phyloP scores from a whole-genome alignment of 2,113 vertebrate species.

The Trochalopteron elliotii region DNA sequence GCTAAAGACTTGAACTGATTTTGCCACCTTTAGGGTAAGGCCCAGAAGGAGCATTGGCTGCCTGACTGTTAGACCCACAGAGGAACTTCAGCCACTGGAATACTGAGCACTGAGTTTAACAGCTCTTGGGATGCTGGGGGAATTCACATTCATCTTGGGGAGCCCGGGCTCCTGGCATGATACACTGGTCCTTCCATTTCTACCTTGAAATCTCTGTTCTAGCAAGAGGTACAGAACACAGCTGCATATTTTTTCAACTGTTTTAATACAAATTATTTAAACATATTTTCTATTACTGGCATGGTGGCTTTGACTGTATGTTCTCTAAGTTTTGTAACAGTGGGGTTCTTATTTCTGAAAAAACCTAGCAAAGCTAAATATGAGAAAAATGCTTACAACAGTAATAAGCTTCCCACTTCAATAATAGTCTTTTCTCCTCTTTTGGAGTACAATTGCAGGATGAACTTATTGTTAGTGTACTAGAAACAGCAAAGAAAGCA shows the following conservation, averaged over 20 bases:
- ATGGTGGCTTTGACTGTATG: background rate
- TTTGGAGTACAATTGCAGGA: background rate
- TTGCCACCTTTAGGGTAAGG: background rate
- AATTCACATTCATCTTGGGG: background rate
- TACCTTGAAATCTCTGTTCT: background rate
- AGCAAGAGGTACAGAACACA: background rate
- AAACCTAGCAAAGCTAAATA: background rate
- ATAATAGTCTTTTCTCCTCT: background rate
- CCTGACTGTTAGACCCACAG: background rate
- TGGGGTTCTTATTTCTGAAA: background rate
- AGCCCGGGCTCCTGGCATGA: rapidly evolving
- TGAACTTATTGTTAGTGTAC: background rate
- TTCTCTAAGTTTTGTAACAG: background rate
- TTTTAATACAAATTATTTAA: background rate
- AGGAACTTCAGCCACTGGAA: background rate
- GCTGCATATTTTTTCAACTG: background rate
- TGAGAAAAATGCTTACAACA: background rate
- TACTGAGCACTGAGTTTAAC: background rate
- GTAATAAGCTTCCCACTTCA: background rate
- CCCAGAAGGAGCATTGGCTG: background rate
- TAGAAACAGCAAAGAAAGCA: background rate
- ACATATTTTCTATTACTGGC: background rate
- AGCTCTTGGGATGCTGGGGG: background rate
- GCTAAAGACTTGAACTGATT: background rate
- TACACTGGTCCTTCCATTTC: background rate